A percentile compares a stretch with the other conserved stretches of the same genome.
These are phyloP conservation scores for Sebastiscus albofasciatus DNA, from an alignment of 2,797 vertebrate genomes.

Conservation along the genomic window DNA sequence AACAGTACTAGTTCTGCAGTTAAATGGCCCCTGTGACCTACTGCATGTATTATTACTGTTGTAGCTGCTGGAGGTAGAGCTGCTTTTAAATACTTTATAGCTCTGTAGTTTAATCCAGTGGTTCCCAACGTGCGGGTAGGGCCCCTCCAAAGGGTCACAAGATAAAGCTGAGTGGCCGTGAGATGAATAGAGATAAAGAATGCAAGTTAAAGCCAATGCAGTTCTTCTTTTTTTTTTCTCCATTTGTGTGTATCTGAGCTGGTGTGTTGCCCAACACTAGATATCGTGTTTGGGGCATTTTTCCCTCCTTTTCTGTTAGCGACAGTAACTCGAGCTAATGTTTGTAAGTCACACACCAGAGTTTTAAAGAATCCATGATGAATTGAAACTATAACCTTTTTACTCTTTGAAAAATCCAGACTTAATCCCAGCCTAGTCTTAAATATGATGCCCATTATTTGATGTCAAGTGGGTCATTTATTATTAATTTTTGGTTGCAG, in stretches of 20 bases:
- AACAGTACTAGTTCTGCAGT: background rate
- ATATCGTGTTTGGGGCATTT: background rate
- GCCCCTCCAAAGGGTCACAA: background rate
- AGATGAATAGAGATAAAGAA: background rate
- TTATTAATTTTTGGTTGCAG: constrained; percentile 10
- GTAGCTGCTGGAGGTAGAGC: background rate
- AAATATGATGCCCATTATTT: background rate
- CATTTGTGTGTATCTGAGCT: background rate
- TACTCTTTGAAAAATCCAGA: background rate
- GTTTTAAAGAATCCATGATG: background rate
- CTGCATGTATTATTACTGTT: background rate
- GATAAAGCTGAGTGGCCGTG: background rate
- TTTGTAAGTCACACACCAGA: background rate
- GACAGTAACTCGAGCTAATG: background rate
- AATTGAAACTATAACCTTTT: background rate
- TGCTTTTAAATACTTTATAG: background rate
- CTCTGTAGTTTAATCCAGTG: background rate
- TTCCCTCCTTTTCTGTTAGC: background rate
- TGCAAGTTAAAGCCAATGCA: background rate
- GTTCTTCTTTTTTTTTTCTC: background rate
- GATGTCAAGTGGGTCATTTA: constrained; percentile 9
- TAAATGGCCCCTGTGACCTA: background rate
- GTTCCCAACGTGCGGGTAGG: background rate
- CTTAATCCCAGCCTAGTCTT: background rate
- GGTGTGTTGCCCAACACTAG: background rate